Percentiles rank a stretch among this genome's conserved stretches.
Evolutionary conservation across 2,113 vertebrate genomes (phyloP).

Genomic region (Recurvirostra avosetta): DNA sequence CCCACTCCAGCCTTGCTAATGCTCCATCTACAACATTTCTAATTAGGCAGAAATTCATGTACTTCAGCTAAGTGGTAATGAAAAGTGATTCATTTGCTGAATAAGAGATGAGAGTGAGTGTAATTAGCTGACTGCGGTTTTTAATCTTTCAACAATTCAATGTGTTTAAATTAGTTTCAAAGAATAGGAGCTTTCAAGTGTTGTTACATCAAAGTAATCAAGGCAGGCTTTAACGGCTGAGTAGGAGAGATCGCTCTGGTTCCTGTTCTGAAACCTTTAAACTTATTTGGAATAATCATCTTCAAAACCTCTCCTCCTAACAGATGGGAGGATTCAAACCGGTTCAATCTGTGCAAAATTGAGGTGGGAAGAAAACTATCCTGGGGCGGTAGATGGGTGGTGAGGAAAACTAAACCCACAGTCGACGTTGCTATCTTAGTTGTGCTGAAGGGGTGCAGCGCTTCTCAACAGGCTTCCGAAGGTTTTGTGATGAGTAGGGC

Average conservation of each 20-base stretch:
- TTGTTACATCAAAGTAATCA: slow-evolving; percentile 81
- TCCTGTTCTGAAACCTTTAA: slow-evolving; percentile 52
- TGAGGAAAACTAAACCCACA: not conserved
- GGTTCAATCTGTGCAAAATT: not conserved
- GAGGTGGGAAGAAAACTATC: not conserved
- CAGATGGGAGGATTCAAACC: slow-evolving; percentile 4
- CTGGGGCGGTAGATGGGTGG: not conserved
- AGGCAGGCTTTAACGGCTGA: slow-evolving; percentile 63
- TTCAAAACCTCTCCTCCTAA: not conserved
- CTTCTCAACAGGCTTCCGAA: not conserved
- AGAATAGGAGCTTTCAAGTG: slow-evolving; percentile 83
- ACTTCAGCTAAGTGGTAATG: slow-evolving; percentile 86
- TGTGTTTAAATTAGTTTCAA: slow-evolving; percentile 86
- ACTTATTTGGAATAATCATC: slow-evolving; percentile 47
- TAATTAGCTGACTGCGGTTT: slow-evolving; percentile 86
- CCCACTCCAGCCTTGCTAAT: slow-evolving; percentile 79
- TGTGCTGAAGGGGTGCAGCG: not conserved
- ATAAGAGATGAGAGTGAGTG: slow-evolving; percentile 84
- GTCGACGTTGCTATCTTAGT: not conserved
- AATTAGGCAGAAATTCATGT: slow-evolving; percentile 87
- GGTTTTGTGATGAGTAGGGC: not conserved
- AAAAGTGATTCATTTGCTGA: slow-evolving; percentile 86
- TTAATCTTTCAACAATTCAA: slow-evolving; percentile 87
- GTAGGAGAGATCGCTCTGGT: slow-evolving; percentile 35
- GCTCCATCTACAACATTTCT: slow-evolving; percentile 85